Evolutionary conservation across 1,140 invertebrate species (phyloP), one percentile per base, ranked within the genome.

Genomic region (Drosophila ercepeae): DNA sequence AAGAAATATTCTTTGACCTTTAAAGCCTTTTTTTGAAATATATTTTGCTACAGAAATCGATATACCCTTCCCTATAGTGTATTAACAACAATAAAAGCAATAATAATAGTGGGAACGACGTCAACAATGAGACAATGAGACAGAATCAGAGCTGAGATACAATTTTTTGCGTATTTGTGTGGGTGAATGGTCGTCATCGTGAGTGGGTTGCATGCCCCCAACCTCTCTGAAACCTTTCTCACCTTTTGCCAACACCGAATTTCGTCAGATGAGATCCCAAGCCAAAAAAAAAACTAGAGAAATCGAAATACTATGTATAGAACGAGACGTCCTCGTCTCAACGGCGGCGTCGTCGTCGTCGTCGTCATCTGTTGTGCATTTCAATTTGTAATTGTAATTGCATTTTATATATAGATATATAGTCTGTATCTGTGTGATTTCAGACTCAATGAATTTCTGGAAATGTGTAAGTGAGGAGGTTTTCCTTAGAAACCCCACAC

Each of bases 311-410:
- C 18, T 48, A 57, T 42, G 16, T 42, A 19, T 42, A 16, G 53
- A 14, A 13, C 25, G 36, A 63, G 59, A 58, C 59, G 59, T 14
- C 42, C 49, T 48, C 50, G 49, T 46, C 50, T 8, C 32, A 29
- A 54, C 41, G 29, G 9, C 39, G 21, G 36, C 54, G 25, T 9
- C 42, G n/a, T n/a, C n/a, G 25, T 23, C 54, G 49, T 13, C 45
- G 16, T 14, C 46, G 19, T 7, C 48, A 79, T 79, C 76, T 81
- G 77, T 81, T 72, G 65, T 81, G 76, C 76, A 79, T 81, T 78
- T 81, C 36, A 72, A 58, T 71, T 70, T 59, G 32, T 71, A 71
- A 72, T 71, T 76, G 78, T 64, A 73, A 79, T 67, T 60, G 48
- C 39, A 71, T 55, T 32, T 54, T 57, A 21, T 57, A 61, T 45